Conservation (phyloP, 2,888 invertebrate genomes). For the Nephrotoma appendiculata region DNA sequence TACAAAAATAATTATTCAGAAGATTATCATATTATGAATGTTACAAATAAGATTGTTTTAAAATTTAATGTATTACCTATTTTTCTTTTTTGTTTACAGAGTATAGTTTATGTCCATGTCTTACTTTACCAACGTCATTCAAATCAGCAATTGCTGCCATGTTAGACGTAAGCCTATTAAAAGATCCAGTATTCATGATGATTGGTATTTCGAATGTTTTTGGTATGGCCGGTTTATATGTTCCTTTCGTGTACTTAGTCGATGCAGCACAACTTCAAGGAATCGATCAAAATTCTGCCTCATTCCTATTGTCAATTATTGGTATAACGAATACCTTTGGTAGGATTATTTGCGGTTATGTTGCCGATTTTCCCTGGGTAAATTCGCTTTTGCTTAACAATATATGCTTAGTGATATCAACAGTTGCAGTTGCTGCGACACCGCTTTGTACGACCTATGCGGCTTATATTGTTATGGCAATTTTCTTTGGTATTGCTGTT, state of each 20-base stretch:
- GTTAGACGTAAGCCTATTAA: constrained; percentile 79
- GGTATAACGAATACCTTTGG: constrained; percentile 92
- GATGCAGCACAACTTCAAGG: constrained; percentile 60
- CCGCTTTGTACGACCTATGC: constrained; percentile 70
- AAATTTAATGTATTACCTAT: neutral
- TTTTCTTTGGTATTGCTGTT: constrained; percentile 84
- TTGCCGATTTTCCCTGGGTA: constrained; percentile 84
- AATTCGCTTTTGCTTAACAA: constrained; percentile 89
- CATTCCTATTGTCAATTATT: constrained; percentile 65
- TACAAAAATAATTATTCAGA: too few species aligned
- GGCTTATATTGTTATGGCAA: constrained; percentile 63
- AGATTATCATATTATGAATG: too few species aligned
- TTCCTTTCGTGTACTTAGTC: constrained; percentile 90
- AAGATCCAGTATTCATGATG: constrained; percentile 79
- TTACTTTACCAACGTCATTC: constrained; percentile 63
- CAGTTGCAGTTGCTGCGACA: constrained; percentile 65
- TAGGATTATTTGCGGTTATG: constrained; percentile 75
- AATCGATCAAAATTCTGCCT: constrained; percentile 54
- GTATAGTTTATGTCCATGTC: constrained; percentile 67
- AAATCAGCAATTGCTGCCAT: constrained; percentile 73
- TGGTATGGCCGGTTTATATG: constrained; percentile 94
- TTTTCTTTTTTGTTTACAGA: constrained; percentile 34
- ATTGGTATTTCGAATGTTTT: constrained; percentile 90
- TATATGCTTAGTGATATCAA: constrained; percentile 77
- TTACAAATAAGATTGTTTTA: neutral